Base-by-base conservation (phyloP, 2,113 vertebrate genomes). In the Laticauda colubrina region DNA sequence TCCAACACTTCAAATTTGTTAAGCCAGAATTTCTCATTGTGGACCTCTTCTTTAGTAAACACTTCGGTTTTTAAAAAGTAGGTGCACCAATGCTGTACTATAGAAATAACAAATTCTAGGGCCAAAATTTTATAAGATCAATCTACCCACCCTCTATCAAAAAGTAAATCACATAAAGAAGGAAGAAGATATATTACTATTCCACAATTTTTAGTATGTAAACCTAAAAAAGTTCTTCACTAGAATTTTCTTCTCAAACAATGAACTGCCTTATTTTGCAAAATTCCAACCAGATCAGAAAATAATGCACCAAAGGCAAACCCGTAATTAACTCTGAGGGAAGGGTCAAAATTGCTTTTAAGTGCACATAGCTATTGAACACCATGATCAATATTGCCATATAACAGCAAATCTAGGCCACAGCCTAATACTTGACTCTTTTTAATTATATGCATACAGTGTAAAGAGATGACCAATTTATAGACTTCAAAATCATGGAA, bases 391-490 rank as follows among this genome's bases (percentile, higher is more conserved):
- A 56, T 56, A 55, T 48, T 43, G 48, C 23, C 45, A 51, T 29
- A 0, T 53, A 34, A 5, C 91, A 92, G 51, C 2, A 87, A 96
- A 86, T 87, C 9, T 88, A 59, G 3, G 23, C 89, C 87, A 93
- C 93, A 91, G 55, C 89, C 92, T 95, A 34, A 55, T 24, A 20
- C 88, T 0, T 23, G 94, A 55, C 61, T 85, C 55, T 89, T 88
- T 26, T 20, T 9, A 90, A 53, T 88, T 93, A 91, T 9, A 94
- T 34, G 59, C 95, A 21, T 0, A 75, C 12, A 89, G 34, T 48
- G 90, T 92, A 91, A 21, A 93, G 75, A 93, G 55, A 45, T 86
- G 93, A 91, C 64, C 64, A 12, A 55, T 94, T 59, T 94, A 94
- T 91, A 92, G 81, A 94, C 5, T 93, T 69, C 3, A 24, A 94